Base-by-base conservation (phyloP, 2,888 invertebrate genomes). In the Crocallis elinguaria region DNA sequence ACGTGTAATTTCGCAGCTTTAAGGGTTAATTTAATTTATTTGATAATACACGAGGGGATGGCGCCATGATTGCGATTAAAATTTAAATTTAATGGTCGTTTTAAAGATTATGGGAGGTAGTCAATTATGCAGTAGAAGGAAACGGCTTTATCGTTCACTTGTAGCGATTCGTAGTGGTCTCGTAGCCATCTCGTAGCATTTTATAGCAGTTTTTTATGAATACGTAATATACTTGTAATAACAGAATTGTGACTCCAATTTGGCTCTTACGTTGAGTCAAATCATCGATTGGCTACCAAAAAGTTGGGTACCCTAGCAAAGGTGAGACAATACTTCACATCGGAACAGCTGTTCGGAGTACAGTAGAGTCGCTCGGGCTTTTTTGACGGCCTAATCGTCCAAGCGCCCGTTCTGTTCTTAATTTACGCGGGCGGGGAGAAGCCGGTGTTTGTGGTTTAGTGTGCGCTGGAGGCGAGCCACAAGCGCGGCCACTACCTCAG, bases 11-110 rank as follows among this genome's bases (percentile, higher is more conserved):
- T 77, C 70, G 67, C 75, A 71, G 75, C 74, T 75, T 77, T 75
- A 77, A 77, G 76, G 80, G 82, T 82, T 83, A 77, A 82, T 82
- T 80, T 73, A 79, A 83, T 82, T 82, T 74, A 74, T 72, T 67
- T 65, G 69, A 72, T 73, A 76, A 77, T 77, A 75, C 64, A 74
- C 71, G 67, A 3, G 42, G 33, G 43, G 56, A 53, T 44, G 65
- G 60, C 56, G 66, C 25, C 50, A 48, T 66, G 64, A 71, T 70
- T 66, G 61, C 49, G 49, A 67, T 50, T 53, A 49, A 50, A 50
- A 57, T 59, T 54, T 56, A 38, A 50, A 49, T 55, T 57, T 42
- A 52, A 41, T 17, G 52, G 25, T 12, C 37, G 30, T 6, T 43
- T 49, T 39, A 44, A 44, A 49, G 42, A 49, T 46, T 41, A 49